These are phyloP conservation scores for human DNA, from an alignment of 2,113 vertebrate genomes.

Conservation along the genomic window DNA sequence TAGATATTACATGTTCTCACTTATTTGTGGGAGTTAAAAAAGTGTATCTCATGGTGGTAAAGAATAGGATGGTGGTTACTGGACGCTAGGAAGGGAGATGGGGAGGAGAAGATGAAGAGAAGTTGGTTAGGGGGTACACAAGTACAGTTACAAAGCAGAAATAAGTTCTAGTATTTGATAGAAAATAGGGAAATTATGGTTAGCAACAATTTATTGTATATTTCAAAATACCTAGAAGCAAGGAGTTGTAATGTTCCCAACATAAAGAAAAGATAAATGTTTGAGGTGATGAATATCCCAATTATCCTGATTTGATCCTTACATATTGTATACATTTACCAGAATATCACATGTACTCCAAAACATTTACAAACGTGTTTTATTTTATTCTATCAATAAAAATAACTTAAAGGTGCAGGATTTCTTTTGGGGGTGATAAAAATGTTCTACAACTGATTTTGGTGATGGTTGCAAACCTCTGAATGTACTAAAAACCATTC, in stretches of 20 bases:
- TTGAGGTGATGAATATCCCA: background rate
- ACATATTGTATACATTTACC: background rate
- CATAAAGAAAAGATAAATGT: background rate
- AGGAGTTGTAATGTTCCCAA: background rate
- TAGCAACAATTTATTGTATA: background rate
- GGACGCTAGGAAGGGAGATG: background rate
- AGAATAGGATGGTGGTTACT: background rate
- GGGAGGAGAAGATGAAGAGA: background rate
- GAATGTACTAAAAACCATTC: background rate
- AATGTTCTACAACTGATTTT: constrained; percentile 1
- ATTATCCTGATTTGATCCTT: background rate
- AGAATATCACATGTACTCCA: background rate
- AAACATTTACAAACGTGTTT: background rate
- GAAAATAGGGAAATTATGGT: background rate
- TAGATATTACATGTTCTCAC: background rate
- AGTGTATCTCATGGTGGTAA: background rate
- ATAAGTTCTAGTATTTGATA: background rate
- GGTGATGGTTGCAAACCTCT: background rate
- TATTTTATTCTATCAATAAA: background rate
- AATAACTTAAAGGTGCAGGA: background rate
- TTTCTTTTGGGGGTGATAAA: background rate
- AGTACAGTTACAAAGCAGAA: background rate
- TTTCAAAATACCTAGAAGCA: background rate
- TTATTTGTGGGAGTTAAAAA: background rate
- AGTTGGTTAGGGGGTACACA: background rate